Base-by-base conservation (phyloP, 2,797 vertebrate genomes). In the Halcyon smyrnensis region DNA sequence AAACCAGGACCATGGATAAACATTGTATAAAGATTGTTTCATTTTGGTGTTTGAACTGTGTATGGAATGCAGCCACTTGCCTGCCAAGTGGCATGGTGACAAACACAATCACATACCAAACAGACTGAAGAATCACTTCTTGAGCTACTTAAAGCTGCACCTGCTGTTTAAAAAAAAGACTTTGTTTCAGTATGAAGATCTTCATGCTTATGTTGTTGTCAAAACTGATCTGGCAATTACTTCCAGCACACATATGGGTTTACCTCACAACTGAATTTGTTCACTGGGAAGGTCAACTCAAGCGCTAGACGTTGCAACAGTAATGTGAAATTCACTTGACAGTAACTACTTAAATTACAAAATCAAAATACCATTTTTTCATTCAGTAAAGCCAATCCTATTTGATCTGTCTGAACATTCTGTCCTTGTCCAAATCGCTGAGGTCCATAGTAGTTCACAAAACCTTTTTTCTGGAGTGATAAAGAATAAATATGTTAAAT, bases 381-480 rank as follows among this genome's bases (percentile, higher is more conserved):
- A 94, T 98, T 99, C 88, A 99, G 98, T 85, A 99, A 97, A 89
- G 99, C 99, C 94, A 99, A 97, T 89, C 99, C 99, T 48, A 99
- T 98, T 93, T 97, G 97, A 97, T 99, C 99, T 17, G 99, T 98
- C 94, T 98, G 99, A 89, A 99, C 89, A 36, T 97, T 98, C 87
- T 98, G 99, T 69, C 98, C 98, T 46, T 97, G 98, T 60, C 99
- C 99, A 98, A 99, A 99, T 95, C 99, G 98, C 97, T 99, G 99
- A 8, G 99, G 98, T 80, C 99, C 99, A 0, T 99, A 99, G 95
- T 99, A 99, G 98, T 99, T 99, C 74, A 99, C 98, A 96, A 99
- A 99, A 13, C 99, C 99, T 96, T 98, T 98, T 87, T 50, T 89
- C 99, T 99, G 84, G 28, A 93, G 96, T 60, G 41, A 96, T 14